A percentile compares a stretch with the other conserved stretches of the same genome.
Conservation (phyloP, 2,888 invertebrate genomes). For the Agrochola litura region DNA sequence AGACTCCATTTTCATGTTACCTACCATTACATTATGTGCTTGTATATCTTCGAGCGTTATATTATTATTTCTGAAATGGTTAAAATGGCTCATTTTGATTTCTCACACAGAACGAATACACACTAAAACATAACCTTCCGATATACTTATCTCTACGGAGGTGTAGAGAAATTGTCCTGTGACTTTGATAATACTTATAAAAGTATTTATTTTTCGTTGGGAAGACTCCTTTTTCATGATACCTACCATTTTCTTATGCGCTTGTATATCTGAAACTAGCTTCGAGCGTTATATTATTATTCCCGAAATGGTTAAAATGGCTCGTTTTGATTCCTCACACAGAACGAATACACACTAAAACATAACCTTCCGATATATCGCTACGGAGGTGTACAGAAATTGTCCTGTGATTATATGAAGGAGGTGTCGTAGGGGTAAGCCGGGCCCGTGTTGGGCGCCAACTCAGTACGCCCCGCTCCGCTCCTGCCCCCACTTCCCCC, state of each 20-base stretch:
- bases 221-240: too few species aligned
- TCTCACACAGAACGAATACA: slow-evolving; percentile 27
- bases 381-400: slow-evolving; percentile 82
- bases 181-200: too few species aligned
- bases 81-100: slow-evolving; percentile 22
- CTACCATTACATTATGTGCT: too few species aligned
- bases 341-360: slow-evolving; percentile 39
- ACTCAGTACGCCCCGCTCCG: slow-evolving; percentile 75
- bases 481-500: slow-evolving; percentile 71
- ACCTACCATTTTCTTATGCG: too few species aligned
- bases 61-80: background rate
- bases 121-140: slow-evolving; percentile 62
- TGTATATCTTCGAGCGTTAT: slow-evolving; percentile 4
- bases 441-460: slow-evolving; percentile 80
- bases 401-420: slow-evolving; percentile 85
- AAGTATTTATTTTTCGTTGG: background rate
- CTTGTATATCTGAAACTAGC: background rate
- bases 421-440: slow-evolving; percentile 77
- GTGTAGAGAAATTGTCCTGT: slow-evolving; percentile 85
- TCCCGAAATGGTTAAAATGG: background rate
- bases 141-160: slow-evolving; percentile 76
- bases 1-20: background rate
- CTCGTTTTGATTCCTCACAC: slow-evolving; percentile 29
- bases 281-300: slow-evolving; percentile 1
- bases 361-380: slow-evolving; percentile 71